Evolutionary conservation across 2,888 invertebrate species (phyloP).

Genomic region (Halictus ligatus): DNA sequence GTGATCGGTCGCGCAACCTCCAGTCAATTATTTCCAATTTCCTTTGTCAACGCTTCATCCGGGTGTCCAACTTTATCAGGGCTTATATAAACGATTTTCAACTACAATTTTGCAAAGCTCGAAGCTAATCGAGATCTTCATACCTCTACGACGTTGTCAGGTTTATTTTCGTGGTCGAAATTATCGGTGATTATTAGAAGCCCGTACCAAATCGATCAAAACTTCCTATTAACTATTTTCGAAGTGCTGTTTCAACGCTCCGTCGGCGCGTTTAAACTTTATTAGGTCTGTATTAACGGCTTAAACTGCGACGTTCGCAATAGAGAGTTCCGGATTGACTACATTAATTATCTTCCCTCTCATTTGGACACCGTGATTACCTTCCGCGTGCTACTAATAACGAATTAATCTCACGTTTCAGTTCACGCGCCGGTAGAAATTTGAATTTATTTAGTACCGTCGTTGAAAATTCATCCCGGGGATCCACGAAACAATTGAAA

Average conservation of each 20-base stretch:
- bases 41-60: background rate
- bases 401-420: background rate
- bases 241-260: slow-evolving; percentile 19
- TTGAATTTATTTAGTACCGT: background rate
- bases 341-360: slow-evolving; percentile 15
- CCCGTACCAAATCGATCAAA: slow-evolving; percentile 1
- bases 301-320: background rate
- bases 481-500: background rate
- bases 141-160: background rate
- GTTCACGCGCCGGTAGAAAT: background rate
- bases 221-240: background rate
- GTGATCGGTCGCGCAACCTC: background rate
- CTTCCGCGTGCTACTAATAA: background rate
- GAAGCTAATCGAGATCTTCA: background rate
- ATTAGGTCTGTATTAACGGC: background rate
- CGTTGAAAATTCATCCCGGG: background rate
- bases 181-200: background rate
- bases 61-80: background rate
- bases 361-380: background rate
- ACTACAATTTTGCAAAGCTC: too few species aligned
- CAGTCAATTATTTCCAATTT: background rate
- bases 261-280: background rate
- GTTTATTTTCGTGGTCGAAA: background rate
- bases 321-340: background rate
- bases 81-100: background rate